Base-by-base conservation (phyloP, 2,888 invertebrate species). In the Euclidia mi region DNA sequence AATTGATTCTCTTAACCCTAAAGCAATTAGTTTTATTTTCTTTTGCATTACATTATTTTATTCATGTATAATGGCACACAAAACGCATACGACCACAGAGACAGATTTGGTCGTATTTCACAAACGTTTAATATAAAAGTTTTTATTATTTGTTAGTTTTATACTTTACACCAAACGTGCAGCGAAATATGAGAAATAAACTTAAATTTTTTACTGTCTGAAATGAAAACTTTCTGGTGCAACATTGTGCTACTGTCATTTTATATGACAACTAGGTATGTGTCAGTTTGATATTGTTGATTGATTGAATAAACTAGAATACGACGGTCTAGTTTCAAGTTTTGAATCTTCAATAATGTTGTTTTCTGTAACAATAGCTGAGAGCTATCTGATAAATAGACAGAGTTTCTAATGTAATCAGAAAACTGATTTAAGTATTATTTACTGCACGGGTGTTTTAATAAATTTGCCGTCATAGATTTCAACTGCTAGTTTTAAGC, bases 111-210 rank as follows among this genome's bases (percentile, higher is more conserved):
- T 1, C n/a, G 32, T 11, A 32, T 32, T 32, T 11, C 3, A 11
- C 32, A 11, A 32, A 32, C 32, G n/a, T 32, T 10, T n/a, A 34
- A 7, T 34, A 6, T 34, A 1, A 34, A 34, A 34, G 34, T 34
- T 34, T 32, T 11, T 32, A 9, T 34, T 34, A 32, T 34, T 34
- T 14, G 15, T 9, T 34, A 34, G 34, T 34, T 34, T 34, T 14
- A 34, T 34, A 14, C 14, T 34, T 14, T 29, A 2, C 14, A 9
- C 14, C 4, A 3, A 6, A 9, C 14, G 14, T 34, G 34, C 14
- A 14, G 34, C 14, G 14, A 12, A 32, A 32, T 11, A 32, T 32
- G 34, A 34, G 14, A 14, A 29, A 2, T 34, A 14, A 34, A 34
- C 34, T 6, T 14, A 34, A 34, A 14, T 34, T 34, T 9, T 1